phyloP scores from a whole-genome alignment of 2,113 vertebrate species.

The Formicarius rufipectus region DNA sequence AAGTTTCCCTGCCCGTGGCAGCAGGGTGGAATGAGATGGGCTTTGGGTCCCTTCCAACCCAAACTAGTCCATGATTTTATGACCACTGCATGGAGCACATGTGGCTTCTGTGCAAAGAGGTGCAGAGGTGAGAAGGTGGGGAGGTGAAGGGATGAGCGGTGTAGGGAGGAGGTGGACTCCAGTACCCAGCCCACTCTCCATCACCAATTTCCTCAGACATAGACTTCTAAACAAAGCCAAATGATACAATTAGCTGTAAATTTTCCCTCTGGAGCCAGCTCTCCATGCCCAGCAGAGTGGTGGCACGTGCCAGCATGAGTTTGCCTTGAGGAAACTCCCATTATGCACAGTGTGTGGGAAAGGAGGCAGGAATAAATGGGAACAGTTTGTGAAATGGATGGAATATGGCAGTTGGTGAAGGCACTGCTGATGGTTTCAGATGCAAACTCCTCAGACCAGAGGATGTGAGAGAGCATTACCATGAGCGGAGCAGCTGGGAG shows the following conservation, averaged over 20 bases:
- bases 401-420: not conserved
- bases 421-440: not conserved
- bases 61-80: not conserved
- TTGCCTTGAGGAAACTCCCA: not conserved
- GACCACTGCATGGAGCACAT: not conserved
- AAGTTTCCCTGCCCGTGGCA: not conserved
- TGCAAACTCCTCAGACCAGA: not conserved
- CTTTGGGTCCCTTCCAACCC: not conserved
- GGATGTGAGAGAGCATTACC: not conserved
- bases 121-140: not conserved
- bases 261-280: not conserved
- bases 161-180: not conserved
- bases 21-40: not conserved
- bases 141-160: not conserved
- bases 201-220: accelerated
- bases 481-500: not conserved
- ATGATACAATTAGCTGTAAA: accelerated
- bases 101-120: not conserved
- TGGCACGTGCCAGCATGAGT: accelerated
- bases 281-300: accelerated
- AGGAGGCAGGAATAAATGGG: not conserved
- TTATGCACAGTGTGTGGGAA: accelerated
- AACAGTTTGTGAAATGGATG: not conserved
- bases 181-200: not conserved
- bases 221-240: not conserved